Conservation (phyloP, 1,140 invertebrate species). For the Drosophila setifemur region DNA sequence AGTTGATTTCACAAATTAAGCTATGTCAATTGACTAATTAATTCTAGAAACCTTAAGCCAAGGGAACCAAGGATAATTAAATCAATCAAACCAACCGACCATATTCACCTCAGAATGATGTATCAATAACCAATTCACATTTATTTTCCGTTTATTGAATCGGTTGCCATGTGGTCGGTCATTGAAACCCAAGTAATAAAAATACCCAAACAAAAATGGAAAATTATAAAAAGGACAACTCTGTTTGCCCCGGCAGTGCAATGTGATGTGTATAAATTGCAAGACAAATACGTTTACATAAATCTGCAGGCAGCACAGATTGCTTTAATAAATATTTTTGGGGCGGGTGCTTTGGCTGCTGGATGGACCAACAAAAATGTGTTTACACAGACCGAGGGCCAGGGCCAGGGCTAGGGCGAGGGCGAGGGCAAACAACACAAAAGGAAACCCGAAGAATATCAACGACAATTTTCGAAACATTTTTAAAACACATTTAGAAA, state of each 20-base stretch:
- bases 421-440: conserved; percentile 1
- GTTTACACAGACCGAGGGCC: conserved; percentile 49
- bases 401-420: too few relatives aligned
- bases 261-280: conserved; percentile 45
- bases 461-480: conserved; percentile 66
- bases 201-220: neutral
- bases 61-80: conserved; percentile 1
- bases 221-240: conserved; percentile 2
- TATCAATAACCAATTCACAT: conserved; percentile 33
- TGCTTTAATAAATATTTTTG: conserved; percentile 74
- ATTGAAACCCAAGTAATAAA: conserved; percentile 21
- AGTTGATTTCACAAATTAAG: neutral
- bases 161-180: neutral
- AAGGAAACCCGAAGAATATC: conserved; percentile 41
- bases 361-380: conserved; percentile 36
- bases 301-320: conserved; percentile 63
- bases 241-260: conserved; percentile 6
- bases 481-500: conserved; percentile 78
- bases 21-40: conserved; percentile 3
- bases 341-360: neutral
- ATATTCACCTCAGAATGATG: neutral
- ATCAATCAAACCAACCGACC: conserved; percentile 1
- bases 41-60: neutral
- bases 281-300: conserved; percentile 73
- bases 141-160: conserved; percentile 29